Evolutionary conservation across 2,797 vertebrate genomes (phyloP).

Genomic region (Pristis pectinata): DNA sequence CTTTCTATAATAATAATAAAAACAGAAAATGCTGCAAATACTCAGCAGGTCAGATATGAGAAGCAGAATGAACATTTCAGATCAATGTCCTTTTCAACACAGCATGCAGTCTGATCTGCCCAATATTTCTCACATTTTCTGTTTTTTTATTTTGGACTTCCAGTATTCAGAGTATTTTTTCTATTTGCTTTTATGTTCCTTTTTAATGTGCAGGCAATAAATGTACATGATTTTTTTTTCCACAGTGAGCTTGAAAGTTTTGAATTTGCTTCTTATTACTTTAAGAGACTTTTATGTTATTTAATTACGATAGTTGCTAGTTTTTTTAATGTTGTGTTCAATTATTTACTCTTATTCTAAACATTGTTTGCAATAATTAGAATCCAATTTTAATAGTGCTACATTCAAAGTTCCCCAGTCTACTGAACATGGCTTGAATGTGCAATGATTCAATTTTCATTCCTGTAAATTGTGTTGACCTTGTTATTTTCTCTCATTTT

Average conservation of each 20-base stretch:
- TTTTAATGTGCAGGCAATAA: not conserved
- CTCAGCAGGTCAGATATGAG: too few relatives aligned
- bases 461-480: not conserved
- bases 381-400: not conserved
- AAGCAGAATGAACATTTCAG: too few relatives aligned
- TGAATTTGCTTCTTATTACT: not conserved
- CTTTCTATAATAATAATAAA: too few relatives aligned
- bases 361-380: constrained; percentile 5
- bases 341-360: not conserved
- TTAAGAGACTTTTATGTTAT: not conserved
- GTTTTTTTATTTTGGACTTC: too few relatives aligned
- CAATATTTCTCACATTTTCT: too few relatives aligned
- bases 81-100: too few relatives aligned
- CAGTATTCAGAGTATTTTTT: too few relatives aligned
- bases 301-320: not conserved
- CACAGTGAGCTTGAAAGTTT: not conserved
- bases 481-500: constrained; percentile 13
- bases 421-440: not conserved
- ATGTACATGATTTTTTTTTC: not conserved
- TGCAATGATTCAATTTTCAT: not conserved
- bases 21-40: too few relatives aligned
- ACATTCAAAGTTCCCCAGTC: not conserved
- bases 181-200: not conserved
- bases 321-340: not conserved
- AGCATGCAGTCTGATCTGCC: too few relatives aligned